A percentile compares a stretch with the other conserved stretches of the same genome.
phyloP scores from a whole-genome alignment of 1,140 invertebrate species.

The Macrobrachium nipponense region DNA sequence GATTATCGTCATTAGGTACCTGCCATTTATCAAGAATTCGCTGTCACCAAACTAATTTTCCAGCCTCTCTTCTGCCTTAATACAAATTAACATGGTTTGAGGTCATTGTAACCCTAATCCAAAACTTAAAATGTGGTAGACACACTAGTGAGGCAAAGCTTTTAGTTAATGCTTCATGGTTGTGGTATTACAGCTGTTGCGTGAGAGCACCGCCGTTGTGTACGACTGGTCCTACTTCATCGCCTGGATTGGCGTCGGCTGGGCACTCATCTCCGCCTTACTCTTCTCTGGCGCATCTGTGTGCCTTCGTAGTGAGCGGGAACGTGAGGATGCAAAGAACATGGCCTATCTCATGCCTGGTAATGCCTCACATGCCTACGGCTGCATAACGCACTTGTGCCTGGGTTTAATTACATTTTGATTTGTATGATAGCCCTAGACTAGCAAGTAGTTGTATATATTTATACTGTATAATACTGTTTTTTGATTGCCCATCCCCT shows the following conservation, averaged over 20 bases:
- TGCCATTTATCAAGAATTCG: no score
- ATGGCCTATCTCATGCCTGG: conserved; percentile 98
- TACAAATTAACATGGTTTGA: not conserved
- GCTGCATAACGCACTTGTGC: no score
- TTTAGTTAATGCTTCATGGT: conserved; percentile 46
- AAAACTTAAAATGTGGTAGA: not conserved
- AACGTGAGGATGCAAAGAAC: conserved; percentile 93
- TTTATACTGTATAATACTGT: not conserved
- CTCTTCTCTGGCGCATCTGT: conserved; percentile 92
- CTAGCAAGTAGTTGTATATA: not conserved
- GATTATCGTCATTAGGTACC: no score
- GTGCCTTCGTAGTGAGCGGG: conserved; percentile 90
- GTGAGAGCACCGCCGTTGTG: conserved; percentile 84
- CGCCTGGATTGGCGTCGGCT: conserved; percentile 92
- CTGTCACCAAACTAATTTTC: conserved; percentile 10
- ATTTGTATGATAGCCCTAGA: no score
- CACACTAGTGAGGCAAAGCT: conserved; percentile 7
- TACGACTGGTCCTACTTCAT: conserved; percentile 97
- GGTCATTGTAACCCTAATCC: not conserved
- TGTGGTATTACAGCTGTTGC: conserved; percentile 78
- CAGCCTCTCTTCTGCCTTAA: conserved; percentile 10
- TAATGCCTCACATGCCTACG: conserved; percentile 70
- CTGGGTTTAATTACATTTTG: no score
- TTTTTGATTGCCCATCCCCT: no score
- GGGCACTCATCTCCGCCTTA: conserved; percentile 87